phyloP scores from a whole-genome alignment of 2,888 invertebrate genomes.

The Endotricha flammealis region DNA sequence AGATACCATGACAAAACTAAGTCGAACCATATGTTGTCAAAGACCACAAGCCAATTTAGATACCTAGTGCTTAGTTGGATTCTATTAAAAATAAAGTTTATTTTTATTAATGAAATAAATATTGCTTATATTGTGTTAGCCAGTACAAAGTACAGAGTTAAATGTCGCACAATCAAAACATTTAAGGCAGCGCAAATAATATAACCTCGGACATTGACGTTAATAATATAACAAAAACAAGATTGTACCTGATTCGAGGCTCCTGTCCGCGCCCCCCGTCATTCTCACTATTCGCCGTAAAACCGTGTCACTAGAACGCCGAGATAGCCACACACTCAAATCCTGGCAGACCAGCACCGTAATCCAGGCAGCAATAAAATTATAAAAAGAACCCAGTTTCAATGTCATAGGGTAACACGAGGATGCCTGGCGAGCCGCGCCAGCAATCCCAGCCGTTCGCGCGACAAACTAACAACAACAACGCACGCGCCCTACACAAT shows the following conservation, averaged over 20 bases:
- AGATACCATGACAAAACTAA: no score
- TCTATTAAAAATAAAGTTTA: no score
- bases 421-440: conserved; percentile 51
- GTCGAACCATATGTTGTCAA: no score
- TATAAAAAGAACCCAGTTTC: conserved; percentile 77
- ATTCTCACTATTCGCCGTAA: conserved; percentile 45
- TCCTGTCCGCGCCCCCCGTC: conserved; percentile 66
- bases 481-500: conserved; percentile 56
- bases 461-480: conserved; percentile 49
- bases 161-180: conserved; percentile 23
- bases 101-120: no score
- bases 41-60: no score
- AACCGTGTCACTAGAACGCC: conserved; percentile 43
- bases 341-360: conserved; percentile 62
- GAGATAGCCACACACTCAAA: conserved; percentile 44
- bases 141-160: conserved; percentile 18
- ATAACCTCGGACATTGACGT: conserved; percentile 32
- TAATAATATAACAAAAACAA: conserved; percentile 56
- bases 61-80: no score
- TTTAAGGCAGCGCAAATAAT: conserved; percentile 31
- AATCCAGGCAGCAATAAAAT: conserved; percentile 72
- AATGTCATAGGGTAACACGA: conserved; percentile 75
- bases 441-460: conserved; percentile 44
- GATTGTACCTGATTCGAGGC: conserved; percentile 59
- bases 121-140: no score